phyloP scores from a whole-genome alignment of 2,113 vertebrate species.

The Ptilorrhoa leucosticta region DNA sequence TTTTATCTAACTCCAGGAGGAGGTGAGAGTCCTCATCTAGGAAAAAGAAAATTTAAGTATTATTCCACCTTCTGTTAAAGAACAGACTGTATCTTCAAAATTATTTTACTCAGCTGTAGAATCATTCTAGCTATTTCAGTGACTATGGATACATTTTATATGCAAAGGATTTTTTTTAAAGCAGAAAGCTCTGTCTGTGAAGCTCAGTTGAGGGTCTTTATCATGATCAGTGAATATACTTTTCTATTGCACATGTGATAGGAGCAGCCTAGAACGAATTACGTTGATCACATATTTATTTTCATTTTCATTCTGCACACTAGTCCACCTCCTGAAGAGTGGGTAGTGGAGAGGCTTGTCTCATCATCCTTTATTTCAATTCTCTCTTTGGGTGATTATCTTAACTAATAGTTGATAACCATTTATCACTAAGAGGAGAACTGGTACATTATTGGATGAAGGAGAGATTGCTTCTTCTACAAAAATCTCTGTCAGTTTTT shows the following conservation, averaged over 20 bases:
- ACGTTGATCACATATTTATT: neutral
- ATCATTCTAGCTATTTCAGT: neutral
- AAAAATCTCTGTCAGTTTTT: neutral
- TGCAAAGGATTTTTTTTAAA: neutral
- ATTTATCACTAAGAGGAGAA: neutral
- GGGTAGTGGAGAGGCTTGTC: neutral
- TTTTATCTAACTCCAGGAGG: neutral
- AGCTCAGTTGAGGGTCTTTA: neutral
- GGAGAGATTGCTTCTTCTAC: neutral
- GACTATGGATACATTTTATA: neutral
- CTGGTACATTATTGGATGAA: neutral
- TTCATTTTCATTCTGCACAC: neutral
- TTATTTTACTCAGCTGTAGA: neutral
- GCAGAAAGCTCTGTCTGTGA: neutral
- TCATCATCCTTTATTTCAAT: neutral
- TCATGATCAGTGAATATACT: neutral
- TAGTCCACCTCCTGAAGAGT: neutral
- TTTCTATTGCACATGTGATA: neutral
- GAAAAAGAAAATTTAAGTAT: neutral
- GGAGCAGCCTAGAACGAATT: neutral
- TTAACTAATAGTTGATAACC: neutral
- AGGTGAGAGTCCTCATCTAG: neutral
- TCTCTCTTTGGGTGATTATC: neutral
- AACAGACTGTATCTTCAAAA: neutral
- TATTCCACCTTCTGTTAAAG: neutral